Base-by-base conservation (phyloP, 2,888 invertebrate genomes). In the Caenorhabditis zanzibari region DNA sequence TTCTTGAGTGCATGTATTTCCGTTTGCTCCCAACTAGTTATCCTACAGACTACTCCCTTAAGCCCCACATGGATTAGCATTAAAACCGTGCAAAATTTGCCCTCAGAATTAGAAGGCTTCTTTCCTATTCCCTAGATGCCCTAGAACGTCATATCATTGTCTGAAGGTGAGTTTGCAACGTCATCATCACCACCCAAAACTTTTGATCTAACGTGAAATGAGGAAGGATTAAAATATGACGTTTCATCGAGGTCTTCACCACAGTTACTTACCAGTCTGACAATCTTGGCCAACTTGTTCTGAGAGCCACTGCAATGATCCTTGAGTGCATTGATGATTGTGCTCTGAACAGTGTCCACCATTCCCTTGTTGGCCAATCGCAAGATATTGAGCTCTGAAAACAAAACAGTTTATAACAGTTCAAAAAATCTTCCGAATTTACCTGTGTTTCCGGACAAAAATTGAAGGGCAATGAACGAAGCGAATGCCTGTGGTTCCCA, bases 271-370 rank as follows among this genome's bases (percentile, higher is more conserved):
- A 91, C 91, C 88, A 90, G 88, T 52, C 80, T 54, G 10, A 91
- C 87, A 58, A 91, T 89, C 59, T 90, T 90, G 22, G 90, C 86
- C 47, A 91, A 86, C 66, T 89, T 90, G 54, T 88, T 88, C 14
- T 85, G 85, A n/a, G 82, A 72, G 5, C 83, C 74, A 19, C 86
- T 85, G 80, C 91, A 92, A 68, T 98, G 98, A 92, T 98, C 98
- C 58, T 97, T 95, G 81, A 98, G 94, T 82, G 97, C 96, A 84
- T 96, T 96, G 90, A 98, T 96, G 91, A 98, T 96, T 93, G 97
- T 97, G 96, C 96, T 97, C 93, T 98, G 97, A 22, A 98, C 94
- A 91, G 96, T 96, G 93, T 98, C 98, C 88, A 98, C 96, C 90
- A 72, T 38, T 16, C 79, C 61, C 44, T 88, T 87, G 38, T 86